Base-by-base conservation (phyloP, 2,113 vertebrate species). In the Columbina picui region DNA sequence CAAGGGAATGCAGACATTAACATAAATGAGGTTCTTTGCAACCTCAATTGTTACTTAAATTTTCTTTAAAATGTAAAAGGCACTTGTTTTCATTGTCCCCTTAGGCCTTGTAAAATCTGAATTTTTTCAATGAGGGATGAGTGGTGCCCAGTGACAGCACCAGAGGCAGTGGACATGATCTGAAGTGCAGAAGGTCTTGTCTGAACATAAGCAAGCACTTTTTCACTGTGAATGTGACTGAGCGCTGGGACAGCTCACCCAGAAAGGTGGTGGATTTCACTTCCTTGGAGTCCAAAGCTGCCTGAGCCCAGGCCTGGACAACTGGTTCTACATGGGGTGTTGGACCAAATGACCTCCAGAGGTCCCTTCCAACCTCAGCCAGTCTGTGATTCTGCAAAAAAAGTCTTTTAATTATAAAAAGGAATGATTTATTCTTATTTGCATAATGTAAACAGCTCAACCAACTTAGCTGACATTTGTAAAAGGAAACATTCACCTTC, bases 321-420 rank as follows among this genome's bases (percentile, higher is more conserved):
- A 10, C 13, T 0, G 6, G 2, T 18, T 70, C 1, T 53, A 10
- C 11, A 13, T 78, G 50, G 16, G 11, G 9, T 2, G 47, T 81
- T 30, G 36, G 36, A 59, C 52, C 36, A 83, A 4, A 13, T 71
- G 13, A 60, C 5, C 6, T 74, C 32, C 60, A 69, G 77, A 65
- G 55, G 17, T 80, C 15, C 20, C 16, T 87, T 50, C 45, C 27
- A 61, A 29, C 18, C 43, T 53, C 49, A 68, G 2, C 10, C 17
- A 9, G 27, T 41, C 41, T 78, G 6, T 71, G n/a, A 25, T 94
- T 84, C 43, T 60, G 45, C 4, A 57, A 60, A 74, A 38, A 63
- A 55, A 39, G 7, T 29, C 3, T 36, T 73, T 93, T 60, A 34
- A 73, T 84, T 89, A 36, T 36, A 23, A 81, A 71, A 80, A 47